Base-by-base conservation (phyloP, 2,888 invertebrate genomes). In the Acronicta aceris region DNA sequence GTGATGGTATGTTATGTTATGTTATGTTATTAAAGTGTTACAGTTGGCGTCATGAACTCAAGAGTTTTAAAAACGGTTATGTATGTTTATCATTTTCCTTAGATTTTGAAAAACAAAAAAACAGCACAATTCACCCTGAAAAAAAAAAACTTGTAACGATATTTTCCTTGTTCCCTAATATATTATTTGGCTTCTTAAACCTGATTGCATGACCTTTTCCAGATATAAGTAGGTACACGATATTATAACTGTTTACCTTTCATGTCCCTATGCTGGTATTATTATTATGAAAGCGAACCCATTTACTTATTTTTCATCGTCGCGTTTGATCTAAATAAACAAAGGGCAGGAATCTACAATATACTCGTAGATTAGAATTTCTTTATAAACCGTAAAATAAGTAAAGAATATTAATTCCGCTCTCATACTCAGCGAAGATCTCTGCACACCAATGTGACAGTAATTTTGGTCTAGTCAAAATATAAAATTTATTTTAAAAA, bases 261-360 rank as follows among this genome's bases (percentile, higher is more conserved):
- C 33, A 5, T 38, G 38, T n/a, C 38, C 38, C 6, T n/a, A n/a
- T 33, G 7, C n/a, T n/a, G 0, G 38, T n/a, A 38, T 38, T 38
- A n/a, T 38, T 38, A 33, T 33, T 38, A n/a, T 38, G 7, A n/a
- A 38, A 38, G 38, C 38, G 4, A 38, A 38, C n/a, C 38, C n/a
- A n/a, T n/a, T 38, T n/a, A n/a, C 38, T 38, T 38, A 38, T 38
- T 38, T 13, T 38, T 36, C 12, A 2, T 36, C 21, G 21, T 21
- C 21, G 21, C 38, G 38, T 38, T 38, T n/a, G n/a, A 38, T 38
- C 38, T n/a, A 38, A 38, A 38, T 38, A n/a, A 38, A 38, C 38
- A 38, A 38, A n/a, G 38, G 38, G n/a, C 38, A 38, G n/a, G 38
- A n/a, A 6, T 38, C 38, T 38, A 7, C 38, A 38, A 7, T 38